A percentile compares a stretch with the other conserved stretches of the same genome.
Conservation (phyloP, 1,140 invertebrate genomes). For the Calephelis nemesis region DNA sequence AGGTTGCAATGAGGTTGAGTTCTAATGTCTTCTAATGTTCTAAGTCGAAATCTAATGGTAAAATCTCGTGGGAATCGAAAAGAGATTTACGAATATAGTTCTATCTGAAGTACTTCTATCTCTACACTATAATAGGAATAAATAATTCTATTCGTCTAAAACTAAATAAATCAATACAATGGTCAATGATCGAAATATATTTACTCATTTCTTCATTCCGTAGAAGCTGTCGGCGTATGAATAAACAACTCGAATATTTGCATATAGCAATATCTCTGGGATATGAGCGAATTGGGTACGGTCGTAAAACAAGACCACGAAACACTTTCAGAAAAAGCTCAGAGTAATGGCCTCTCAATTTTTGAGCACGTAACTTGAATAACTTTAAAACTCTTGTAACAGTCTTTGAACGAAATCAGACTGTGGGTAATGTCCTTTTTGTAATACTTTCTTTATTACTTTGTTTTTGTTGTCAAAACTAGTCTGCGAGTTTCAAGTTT, state of each 20-base stretch:
- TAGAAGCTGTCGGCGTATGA: conserved; percentile 41
- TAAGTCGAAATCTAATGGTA: no score
- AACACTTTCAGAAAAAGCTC: conserved; percentile 38
- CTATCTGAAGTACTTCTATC: no score
- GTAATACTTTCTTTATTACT: background rate
- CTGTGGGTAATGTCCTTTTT: conserved; percentile 6
- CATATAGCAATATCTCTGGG: conserved; percentile 60
- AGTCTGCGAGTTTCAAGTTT: background rate
- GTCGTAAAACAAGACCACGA: conserved; percentile 48
- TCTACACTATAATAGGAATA: no score
- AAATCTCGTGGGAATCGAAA: no score
- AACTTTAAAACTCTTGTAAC: conserved; percentile 13
- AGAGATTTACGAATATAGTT: no score
- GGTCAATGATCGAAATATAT: conserved; percentile 38
- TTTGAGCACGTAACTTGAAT: conserved; percentile 15
- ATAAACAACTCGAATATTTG: conserved; percentile 66
- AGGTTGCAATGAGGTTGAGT: no score
- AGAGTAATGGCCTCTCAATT: conserved; percentile 31
- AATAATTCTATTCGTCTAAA: no score
- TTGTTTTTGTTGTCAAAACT: background rate
- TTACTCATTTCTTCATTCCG: conserved; percentile 38
- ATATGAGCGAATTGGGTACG: conserved; percentile 51
- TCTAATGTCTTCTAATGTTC: no score
- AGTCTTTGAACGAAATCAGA: conserved; percentile 14
- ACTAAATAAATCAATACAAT: conserved; percentile 43